Percentiles rank a stretch among this genome's conserved stretches.
These are phyloP conservation scores for Lamprotornis superbus DNA, from an alignment of 2,113 vertebrate species.

Conservation along the genomic window DNA sequence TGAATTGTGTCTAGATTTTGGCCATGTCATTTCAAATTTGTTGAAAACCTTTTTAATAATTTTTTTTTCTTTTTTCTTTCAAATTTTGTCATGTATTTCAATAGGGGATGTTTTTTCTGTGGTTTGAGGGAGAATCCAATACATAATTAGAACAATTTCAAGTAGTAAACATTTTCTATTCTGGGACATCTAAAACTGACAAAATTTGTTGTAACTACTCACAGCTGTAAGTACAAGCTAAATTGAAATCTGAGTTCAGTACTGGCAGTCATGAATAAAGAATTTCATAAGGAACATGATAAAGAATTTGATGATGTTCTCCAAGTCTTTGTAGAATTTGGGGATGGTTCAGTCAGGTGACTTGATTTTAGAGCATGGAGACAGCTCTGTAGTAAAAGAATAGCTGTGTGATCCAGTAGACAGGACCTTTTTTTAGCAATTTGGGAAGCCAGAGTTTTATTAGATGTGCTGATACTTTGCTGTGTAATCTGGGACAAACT, in stretches of 20 bases:
- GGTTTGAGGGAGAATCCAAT: neutral
- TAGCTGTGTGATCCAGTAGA: neutral
- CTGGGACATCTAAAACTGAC: neutral
- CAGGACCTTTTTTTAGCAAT: neutral
- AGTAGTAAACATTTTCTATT: neutral
- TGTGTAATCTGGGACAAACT: neutral
- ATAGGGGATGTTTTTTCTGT: neutral
- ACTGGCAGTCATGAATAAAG: neutral
- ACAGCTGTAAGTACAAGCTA: neutral
- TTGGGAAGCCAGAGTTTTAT: neutral
- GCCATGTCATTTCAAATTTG: neutral
- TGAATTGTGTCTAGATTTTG: neutral
- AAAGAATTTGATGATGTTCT: neutral
- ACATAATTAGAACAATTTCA: neutral
- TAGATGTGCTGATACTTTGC: neutral
- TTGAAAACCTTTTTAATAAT: neutral
- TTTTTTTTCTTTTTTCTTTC: neutral
- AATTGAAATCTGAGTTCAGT: neutral
- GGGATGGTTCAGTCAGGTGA: neutral
- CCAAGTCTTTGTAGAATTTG: neutral
- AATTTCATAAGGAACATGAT: neutral
- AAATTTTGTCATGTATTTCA: neutral
- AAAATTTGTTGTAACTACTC: neutral
- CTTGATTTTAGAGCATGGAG: neutral
- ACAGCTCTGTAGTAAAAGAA: neutral